Evolutionary conservation across 2,797 vertebrate species (phyloP).

Genomic region (Babyrousa celebensis): DNA sequence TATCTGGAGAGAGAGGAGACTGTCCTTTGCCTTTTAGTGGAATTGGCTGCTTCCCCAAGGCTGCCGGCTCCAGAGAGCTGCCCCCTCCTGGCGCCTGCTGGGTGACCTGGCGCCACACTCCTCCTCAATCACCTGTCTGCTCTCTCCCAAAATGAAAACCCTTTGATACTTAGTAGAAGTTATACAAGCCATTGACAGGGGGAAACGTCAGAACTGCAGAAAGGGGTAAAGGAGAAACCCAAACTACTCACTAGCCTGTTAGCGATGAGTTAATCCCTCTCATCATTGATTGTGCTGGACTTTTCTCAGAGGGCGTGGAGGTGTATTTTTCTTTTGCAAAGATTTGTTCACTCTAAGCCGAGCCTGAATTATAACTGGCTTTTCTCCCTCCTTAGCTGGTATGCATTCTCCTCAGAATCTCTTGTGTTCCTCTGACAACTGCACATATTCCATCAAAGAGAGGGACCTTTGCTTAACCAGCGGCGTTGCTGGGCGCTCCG

Average conservation of each 20-base stretch:
- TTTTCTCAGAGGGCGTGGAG: background rate
- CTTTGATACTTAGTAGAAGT: background rate
- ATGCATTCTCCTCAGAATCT: background rate
- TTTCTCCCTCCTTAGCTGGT: background rate
- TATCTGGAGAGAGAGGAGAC: background rate
- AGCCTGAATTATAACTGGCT: background rate
- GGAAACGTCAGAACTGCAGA: background rate
- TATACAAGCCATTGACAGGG: background rate
- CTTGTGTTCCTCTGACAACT: background rate
- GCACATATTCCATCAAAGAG: rapidly evolving
- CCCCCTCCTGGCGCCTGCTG: background rate
- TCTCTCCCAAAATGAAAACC: background rate
- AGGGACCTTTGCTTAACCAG: too few relatives aligned
- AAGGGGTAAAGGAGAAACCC: background rate
- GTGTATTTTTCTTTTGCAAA: background rate
- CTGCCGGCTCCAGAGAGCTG: background rate
- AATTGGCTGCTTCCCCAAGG: background rate
- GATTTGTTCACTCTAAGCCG: rapidly evolving
- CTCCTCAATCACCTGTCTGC: background rate
- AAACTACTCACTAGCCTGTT: background rate
- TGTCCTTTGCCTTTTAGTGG: too few relatives aligned
- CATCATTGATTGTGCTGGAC: rapidly evolving
- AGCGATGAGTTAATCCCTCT: background rate
- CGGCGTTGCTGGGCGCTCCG: rapidly evolving
- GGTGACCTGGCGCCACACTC: rapidly evolving